These are phyloP conservation scores for Eristalis intricaria DNA, from an alignment of 2,888 invertebrate genomes.

Conservation along the genomic window DNA sequence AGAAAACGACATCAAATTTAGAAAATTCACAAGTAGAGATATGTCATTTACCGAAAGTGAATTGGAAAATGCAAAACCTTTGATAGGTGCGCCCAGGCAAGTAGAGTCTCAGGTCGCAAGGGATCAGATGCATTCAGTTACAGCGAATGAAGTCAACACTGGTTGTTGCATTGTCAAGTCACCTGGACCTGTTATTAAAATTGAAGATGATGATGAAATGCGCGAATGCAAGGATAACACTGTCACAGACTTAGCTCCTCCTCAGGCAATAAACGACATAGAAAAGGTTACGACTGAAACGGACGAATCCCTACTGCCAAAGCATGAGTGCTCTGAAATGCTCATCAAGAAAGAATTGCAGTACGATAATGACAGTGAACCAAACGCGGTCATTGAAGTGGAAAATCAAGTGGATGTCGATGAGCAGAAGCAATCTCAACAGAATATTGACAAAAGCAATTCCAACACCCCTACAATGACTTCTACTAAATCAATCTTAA, in stretches of 20 bases:
- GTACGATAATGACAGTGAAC: neutral
- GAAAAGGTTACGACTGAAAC: no score
- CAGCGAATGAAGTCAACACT: neutral
- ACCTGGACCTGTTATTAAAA: neutral
- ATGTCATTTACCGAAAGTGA: constrained; percentile 75
- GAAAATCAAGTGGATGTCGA: neutral
- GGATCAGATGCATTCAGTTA: neutral
- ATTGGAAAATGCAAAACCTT: constrained; percentile 75
- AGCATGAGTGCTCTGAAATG: neutral
- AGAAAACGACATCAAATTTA: constrained; percentile 78
- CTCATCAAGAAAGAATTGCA: neutral
- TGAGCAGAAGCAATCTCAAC: neutral
- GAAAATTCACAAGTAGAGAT: constrained; percentile 75
- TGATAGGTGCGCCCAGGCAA: constrained; percentile 65
- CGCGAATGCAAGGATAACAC: neutral
- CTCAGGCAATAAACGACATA: no score
- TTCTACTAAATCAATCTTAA: neutral
- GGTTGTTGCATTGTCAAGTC: neutral
- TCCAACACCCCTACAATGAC: neutral
- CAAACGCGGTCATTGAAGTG: neutral
- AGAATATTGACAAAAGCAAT: neutral
- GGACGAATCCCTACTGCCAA: neutral
- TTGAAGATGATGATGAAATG: constrained; percentile 2
- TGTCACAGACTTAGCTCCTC: neutral
- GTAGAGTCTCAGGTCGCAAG: neutral